phyloP scores from a whole-genome alignment of 2,888 invertebrate genomes.

The Campaea margaritaria region DNA sequence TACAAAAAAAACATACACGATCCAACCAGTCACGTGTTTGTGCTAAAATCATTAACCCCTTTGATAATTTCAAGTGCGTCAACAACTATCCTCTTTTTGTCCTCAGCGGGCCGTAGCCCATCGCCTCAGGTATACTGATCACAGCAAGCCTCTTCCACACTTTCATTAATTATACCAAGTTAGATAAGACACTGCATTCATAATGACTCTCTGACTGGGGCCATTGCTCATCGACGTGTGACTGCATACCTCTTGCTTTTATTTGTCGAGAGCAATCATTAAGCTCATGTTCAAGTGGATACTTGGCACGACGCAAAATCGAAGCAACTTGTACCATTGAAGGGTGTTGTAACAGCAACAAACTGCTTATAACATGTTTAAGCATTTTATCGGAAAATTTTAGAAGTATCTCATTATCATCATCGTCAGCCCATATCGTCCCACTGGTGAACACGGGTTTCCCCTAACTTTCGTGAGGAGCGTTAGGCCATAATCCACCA shows the following conservation, averaged over 20 bases:
- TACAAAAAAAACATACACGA: no score
- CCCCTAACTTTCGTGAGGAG: no score
- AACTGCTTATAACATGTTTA: neutral
- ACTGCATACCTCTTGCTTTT: constrained; percentile 60
- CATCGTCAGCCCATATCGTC: no score
- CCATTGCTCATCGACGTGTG: constrained; percentile 78
- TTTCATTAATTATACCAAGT: constrained; percentile 84
- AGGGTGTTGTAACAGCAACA: neutral
- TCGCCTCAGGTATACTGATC: constrained; percentile 52
- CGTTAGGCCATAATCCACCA: no score
- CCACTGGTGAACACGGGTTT: no score
- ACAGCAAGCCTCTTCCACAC: constrained; percentile 76
- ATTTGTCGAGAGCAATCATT: constrained; percentile 68
- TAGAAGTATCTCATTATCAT: no score
- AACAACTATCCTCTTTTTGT: constrained; percentile 33
- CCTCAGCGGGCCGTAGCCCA: constrained; percentile 34
- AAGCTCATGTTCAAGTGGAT: constrained; percentile 51
- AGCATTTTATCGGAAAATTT: no score
- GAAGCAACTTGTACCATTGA: constrained; percentile 3
- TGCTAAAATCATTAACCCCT: constrained; percentile 18
- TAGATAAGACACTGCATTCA: constrained; percentile 83
- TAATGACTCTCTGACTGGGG: constrained; percentile 74
- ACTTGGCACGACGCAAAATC: constrained; percentile 10
- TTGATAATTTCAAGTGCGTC: constrained; percentile 22
- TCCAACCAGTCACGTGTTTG: neutral